These are phyloP conservation scores for Reticulitermes speratus DNA, from an alignment of 1,140 invertebrate species.

Conservation along the genomic window DNA sequence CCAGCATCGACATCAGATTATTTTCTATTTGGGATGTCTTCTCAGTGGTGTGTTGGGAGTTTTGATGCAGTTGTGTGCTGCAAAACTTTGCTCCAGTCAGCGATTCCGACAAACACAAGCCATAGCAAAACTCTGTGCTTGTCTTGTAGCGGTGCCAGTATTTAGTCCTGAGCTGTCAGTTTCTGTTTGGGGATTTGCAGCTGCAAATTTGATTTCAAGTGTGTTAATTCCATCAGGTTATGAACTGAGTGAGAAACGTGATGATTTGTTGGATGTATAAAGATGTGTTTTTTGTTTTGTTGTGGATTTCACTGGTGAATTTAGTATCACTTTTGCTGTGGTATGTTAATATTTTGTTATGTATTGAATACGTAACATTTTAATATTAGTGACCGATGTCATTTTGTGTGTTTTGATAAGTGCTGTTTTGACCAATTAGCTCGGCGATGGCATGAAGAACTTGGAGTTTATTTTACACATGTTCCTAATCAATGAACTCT, in stretches of 20 bases:
- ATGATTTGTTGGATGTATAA: background rate
- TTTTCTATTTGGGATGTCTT: slow-evolving; percentile 42
- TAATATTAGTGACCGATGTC: too few relatives aligned
- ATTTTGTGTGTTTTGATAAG: too few relatives aligned
- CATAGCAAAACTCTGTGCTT: slow-evolving; percentile 22
- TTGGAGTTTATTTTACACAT: too few relatives aligned
- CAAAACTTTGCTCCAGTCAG: background rate
- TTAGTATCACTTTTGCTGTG: too few relatives aligned
- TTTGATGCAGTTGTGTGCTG: slow-evolving; percentile 38
- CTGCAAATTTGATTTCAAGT: slow-evolving; percentile 18
- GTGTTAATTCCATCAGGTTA: slow-evolving; percentile 9
- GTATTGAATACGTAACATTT: too few relatives aligned
- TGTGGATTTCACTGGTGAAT: too few relatives aligned
- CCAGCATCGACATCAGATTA: slow-evolving; percentile 39
- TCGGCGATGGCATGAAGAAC: too few relatives aligned
- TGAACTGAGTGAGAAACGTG: background rate
- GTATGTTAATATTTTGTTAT: too few relatives aligned
- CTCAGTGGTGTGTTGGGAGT: slow-evolving; percentile 41
- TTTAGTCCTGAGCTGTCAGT: slow-evolving; percentile 21
- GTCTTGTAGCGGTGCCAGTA: background rate
- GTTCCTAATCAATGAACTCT: too few relatives aligned
- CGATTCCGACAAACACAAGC: background rate
- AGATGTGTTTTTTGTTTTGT: background rate
- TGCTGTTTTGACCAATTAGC: too few relatives aligned
- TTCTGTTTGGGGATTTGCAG: slow-evolving; percentile 19